phyloP scores from a whole-genome alignment of 2,888 invertebrate species.

The Andrena chrysosceles region DNA sequence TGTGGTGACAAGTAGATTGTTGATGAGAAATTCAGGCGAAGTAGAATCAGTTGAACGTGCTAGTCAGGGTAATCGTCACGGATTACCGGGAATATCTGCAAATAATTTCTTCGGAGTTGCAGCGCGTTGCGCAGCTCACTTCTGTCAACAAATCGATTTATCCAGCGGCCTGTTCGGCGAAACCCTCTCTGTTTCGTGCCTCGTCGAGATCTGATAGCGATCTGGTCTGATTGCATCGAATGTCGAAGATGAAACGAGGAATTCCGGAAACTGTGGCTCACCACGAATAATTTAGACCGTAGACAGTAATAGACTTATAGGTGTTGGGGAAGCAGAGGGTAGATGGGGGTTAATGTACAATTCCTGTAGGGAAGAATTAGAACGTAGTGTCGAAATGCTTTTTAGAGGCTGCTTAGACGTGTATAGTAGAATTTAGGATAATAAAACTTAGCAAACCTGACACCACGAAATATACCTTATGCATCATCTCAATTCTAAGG shows the following conservation, averaged over 20 bases:
- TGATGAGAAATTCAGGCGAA: neutral
- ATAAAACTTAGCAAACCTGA: constrained; percentile 22
- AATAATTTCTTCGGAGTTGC: constrained; percentile 30
- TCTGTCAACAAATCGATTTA: constrained; percentile 38
- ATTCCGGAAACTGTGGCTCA: neutral
- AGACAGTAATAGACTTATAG: too few species aligned
- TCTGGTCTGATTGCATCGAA: constrained; percentile 3
- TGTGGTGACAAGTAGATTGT: neutral
- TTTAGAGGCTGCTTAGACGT: constrained; percentile 31
- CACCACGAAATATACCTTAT: neutral
- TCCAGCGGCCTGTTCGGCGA: neutral
- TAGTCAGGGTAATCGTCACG: neutral
- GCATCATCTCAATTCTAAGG: neutral
- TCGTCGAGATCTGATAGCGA: constrained; percentile 6
- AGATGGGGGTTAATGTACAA: neutral
- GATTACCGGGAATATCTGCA: neutral
- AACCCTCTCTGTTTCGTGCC: constrained; percentile 4
- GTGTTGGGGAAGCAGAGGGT: neutral
- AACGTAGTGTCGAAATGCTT: constrained; percentile 8
- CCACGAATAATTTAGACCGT: too few species aligned
- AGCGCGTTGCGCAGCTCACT: constrained; percentile 30
- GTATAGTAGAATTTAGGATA: constrained; percentile 32
- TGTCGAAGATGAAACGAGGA: neutral
- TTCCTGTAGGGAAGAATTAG: neutral
- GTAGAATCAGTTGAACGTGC: neutral